These are phyloP conservation scores for Zaprionus obscuricornis DNA, from an alignment of 2,888 invertebrate genomes.

Conservation along the genomic window DNA sequence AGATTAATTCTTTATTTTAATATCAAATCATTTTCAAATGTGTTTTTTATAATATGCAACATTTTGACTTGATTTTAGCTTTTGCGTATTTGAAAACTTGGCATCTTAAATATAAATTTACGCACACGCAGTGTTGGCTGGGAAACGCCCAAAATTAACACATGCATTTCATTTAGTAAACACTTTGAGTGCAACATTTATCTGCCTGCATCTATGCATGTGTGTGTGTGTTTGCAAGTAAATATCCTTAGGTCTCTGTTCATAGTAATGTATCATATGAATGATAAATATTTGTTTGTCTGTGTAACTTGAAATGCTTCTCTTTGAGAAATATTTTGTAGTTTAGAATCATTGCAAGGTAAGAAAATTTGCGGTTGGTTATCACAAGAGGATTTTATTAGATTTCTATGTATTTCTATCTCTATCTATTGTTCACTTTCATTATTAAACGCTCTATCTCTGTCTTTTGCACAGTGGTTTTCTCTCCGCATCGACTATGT, in stretches of 20 bases:
- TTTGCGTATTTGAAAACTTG: not conserved
- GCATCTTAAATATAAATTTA: constrained; percentile 3
- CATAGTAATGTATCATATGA: too few relatives aligned
- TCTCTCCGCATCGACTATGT: not conserved
- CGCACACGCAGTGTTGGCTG: constrained; percentile 32
- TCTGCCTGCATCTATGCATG: constrained; percentile 4
- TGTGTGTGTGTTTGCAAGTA: not conserved
- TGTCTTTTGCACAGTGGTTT: too few relatives aligned
- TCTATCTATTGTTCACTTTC: not conserved
- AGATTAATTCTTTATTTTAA: not conserved
- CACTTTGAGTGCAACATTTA: not conserved
- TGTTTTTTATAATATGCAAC: not conserved
- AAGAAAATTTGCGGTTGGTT: too few relatives aligned
- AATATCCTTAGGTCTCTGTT: too few relatives aligned
- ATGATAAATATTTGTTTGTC: too few relatives aligned
- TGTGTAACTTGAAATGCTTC: too few relatives aligned
- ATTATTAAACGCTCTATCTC: not conserved
- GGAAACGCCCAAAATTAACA: constrained; percentile 8
- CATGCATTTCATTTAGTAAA: not conserved
- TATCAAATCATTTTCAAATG: constrained; percentile 6
- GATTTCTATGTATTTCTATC: constrained; percentile 24
- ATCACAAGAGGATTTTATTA: too few relatives aligned
- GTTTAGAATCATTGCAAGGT: too few relatives aligned
- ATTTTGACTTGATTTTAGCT: too few relatives aligned
- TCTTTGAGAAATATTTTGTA: too few relatives aligned